Evolutionary conservation across 2,113 vertebrate species (phyloP).

Genomic region (Natator depressus): DNA sequence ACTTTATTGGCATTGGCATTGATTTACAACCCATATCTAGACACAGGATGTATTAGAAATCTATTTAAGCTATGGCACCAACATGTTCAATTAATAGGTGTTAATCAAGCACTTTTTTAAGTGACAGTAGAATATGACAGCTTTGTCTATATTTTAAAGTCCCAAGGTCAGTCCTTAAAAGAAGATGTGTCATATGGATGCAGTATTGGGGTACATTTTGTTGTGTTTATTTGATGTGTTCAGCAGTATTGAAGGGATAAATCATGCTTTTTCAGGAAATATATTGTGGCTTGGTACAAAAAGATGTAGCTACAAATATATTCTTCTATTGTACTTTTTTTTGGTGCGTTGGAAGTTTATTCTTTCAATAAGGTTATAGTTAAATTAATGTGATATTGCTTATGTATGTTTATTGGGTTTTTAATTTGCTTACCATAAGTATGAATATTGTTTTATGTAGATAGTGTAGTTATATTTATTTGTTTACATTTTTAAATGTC

Average conservation of each 20-base stretch:
- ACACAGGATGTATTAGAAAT: background rate
- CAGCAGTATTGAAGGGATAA: background rate
- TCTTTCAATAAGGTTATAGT: background rate
- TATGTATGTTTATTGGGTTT: background rate
- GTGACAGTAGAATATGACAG: background rate
- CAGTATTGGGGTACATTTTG: background rate
- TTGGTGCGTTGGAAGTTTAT: background rate
- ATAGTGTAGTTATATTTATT: background rate
- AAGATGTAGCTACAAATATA: background rate
- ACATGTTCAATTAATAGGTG: background rate
- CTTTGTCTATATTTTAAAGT: background rate
- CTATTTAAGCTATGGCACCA: background rate
- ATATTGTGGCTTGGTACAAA: background rate
- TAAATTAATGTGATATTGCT: background rate
- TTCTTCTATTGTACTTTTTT: background rate
- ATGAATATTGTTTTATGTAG: background rate
- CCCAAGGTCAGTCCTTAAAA: background rate
- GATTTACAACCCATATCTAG: background rate
- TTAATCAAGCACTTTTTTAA: slow-evolving; percentile 31
- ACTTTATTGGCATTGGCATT: background rate
- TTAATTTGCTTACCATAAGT: background rate
- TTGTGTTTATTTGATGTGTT: background rate
- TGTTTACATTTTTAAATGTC: background rate
- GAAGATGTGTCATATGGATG: background rate
- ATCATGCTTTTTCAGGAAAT: background rate